A percentile compares a stretch with the other conserved stretches of the same genome.
phyloP scores from a whole-genome alignment of 2,888 invertebrate species.

The Drosophila trichaetosa region DNA sequence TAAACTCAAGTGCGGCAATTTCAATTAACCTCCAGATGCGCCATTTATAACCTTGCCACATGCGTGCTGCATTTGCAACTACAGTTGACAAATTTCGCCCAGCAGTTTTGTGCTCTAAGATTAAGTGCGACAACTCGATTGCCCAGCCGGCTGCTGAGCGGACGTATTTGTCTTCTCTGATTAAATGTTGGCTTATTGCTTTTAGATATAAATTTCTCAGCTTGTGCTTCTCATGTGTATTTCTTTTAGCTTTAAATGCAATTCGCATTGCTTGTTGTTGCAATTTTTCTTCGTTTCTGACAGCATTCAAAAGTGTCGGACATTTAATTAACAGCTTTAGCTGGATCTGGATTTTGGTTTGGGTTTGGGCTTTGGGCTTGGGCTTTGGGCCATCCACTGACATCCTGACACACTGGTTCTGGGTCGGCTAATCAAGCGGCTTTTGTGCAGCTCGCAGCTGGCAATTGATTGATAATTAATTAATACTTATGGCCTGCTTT shows the following conservation, averaged over 20 bases:
- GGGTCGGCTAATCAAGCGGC: constrained; percentile 56
- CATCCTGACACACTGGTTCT: constrained; percentile 64
- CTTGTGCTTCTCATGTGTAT: too few species aligned
- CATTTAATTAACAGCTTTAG: constrained; percentile 63
- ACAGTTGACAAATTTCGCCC: constrained; percentile 64
- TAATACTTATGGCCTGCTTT: constrained; percentile 56
- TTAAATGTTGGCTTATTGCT: constrained; percentile 34
- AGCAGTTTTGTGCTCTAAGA: constrained; percentile 37
- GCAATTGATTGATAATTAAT: constrained; percentile 74
- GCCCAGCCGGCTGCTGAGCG: neutral
- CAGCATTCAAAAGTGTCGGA: constrained; percentile 50
- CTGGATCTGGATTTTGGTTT: neutral
- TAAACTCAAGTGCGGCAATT: constrained; percentile 48
- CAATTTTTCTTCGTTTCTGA: constrained; percentile 23
- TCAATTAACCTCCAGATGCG: constrained; percentile 68
- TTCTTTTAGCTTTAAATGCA: constrained; percentile 5
- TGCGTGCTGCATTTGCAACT: neutral
- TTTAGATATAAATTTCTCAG: constrained; percentile 11
- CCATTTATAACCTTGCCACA: constrained; percentile 42
- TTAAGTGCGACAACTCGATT: constrained; percentile 39
- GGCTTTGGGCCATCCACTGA: constrained; percentile 42
- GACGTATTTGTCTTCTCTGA: constrained; percentile 29
- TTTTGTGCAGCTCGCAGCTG: constrained; percentile 42
- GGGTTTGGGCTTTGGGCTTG: too few species aligned
- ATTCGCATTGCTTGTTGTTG: constrained; percentile 9